phyloP scores from a whole-genome alignment of 2,888 invertebrate genomes.

The Drosophila melanocephala region DNA sequence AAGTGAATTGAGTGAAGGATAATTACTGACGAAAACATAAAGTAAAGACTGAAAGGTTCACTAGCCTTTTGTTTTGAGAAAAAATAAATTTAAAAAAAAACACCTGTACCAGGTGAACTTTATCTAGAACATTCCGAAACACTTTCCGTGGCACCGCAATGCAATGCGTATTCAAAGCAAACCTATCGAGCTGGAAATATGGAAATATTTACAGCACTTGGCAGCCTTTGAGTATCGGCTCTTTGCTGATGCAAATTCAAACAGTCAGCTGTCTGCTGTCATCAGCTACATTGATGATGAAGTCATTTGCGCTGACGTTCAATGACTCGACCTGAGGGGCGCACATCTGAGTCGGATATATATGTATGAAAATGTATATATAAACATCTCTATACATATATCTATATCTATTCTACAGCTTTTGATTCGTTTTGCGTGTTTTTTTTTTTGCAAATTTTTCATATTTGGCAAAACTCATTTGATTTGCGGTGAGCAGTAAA shows the following conservation, averaged over 20 bases:
- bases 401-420: conserved; percentile 1
- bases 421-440: conserved; percentile 14
- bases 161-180: conserved; percentile 3
- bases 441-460: conserved; percentile 29
- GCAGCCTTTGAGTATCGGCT: conserved; percentile 34
- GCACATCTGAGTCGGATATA: conserved; percentile 42
- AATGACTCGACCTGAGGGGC: conserved; percentile 52
- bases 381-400: not conserved
- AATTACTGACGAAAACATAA: not conserved
- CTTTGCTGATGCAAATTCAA: conserved; percentile 35
- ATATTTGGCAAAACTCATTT: conserved; percentile 57
- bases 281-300: conserved; percentile 54
- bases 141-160: not conserved
- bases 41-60: not conserved
- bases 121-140: conserved; percentile 8
- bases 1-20: not conserved
- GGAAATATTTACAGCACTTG: conserved; percentile 13
- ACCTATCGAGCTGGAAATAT: conserved; percentile 21
- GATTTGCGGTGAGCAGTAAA: conserved; percentile 44
- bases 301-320: conserved; percentile 68
- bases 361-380: not conserved
- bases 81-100: not conserved
- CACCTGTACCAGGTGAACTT: conserved; percentile 22
- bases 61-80: not conserved
- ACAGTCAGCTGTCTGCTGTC: conserved; percentile 44